Evolutionary conservation across 2,113 vertebrate genomes (phyloP), one percentile per base, ranked within the genome.

Genomic region (Hystrix cristata): DNA sequence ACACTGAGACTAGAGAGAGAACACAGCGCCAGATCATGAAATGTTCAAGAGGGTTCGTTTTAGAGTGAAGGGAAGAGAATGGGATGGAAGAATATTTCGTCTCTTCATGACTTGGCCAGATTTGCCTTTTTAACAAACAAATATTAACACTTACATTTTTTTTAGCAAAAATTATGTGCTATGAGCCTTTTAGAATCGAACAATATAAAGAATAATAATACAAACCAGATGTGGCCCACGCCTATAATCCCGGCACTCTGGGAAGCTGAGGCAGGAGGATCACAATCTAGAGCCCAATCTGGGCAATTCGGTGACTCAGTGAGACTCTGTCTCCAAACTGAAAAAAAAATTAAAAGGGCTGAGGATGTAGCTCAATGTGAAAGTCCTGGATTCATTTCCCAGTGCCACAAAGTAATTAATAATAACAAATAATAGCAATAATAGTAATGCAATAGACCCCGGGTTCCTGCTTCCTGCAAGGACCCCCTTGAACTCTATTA

Each of bases 111-210:
- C 11, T 85, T 69, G 23, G 65, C 31, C n/a, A 84, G 25, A 76
- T 83, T 71, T 87, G 11, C 55, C 43, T 85, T 60, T 95, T 60
- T 62, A 55, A 80, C 72, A 92, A 69, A 7, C 69, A 78, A 57
- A 71, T 84, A 69, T n/a, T 89, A 65, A 87, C 81, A 31, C 62
- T 88, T 69, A 83, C 4, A 76, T 81, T 95, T 95, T 82, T 95
- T 95, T 82, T 57, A 60, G 62, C n/a, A 91, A 83, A 88, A 90
- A 43, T 55, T 6, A 91, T 46, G 18, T 93, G 16, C 51, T 25
- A 13, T 38, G 2, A 2, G 9, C 12, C 38, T 92, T 91, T 85
- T 51, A 85, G 87, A 89, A 51, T 81, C 64, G 79, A 88, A 78
- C 57, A 53, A 69, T 53, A 59, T 84, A 83, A 90, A 91, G 43